Conservation (phyloP, 92 coral and sea anemone species). For the Siderastrea radians region DNA sequence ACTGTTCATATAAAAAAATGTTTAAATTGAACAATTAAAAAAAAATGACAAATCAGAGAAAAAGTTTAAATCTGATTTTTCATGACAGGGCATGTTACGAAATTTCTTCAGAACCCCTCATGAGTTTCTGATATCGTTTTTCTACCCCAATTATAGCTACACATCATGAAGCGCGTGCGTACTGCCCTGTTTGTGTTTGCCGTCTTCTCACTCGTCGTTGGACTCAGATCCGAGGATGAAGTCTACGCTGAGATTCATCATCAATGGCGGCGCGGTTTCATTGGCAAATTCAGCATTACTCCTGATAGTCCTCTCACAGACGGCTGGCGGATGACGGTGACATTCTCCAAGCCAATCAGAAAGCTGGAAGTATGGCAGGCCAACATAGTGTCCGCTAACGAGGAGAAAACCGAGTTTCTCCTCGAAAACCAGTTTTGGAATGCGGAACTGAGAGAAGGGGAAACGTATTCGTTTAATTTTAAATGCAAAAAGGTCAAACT, state of each 20-base stretch:
- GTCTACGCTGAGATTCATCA: conserved; percentile 1
- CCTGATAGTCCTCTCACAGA: not conserved
- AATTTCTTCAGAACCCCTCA: not conserved
- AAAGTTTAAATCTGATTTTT: no score
- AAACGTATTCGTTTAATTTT: not conserved
- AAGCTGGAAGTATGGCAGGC: conserved; percentile 24
- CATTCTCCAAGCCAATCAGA: conserved; percentile 8
- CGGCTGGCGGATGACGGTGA: not conserved
- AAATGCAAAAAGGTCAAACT: not conserved
- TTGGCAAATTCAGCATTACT: conserved; percentile 15
- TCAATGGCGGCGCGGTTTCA: conserved; percentile 14
- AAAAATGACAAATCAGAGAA: no score
- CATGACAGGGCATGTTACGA: no score
- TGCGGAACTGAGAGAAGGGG: not conserved
- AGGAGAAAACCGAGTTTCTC: not conserved
- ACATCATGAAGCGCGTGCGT: not conserved
- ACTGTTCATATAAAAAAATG: no score
- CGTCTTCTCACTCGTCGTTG: not conserved
- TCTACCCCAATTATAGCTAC: no score
- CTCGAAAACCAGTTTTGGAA: conserved; percentile 7
- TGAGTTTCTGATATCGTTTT: no score
- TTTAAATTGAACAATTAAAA: no score
- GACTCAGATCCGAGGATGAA: conserved; percentile 11
- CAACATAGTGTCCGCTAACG: not conserved
- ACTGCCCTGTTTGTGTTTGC: not conserved